Evolutionary conservation across 2,797 vertebrate species (phyloP), one percentile per base, ranked within the genome.

Genomic region (Neosilurus mollespiculum): DNA sequence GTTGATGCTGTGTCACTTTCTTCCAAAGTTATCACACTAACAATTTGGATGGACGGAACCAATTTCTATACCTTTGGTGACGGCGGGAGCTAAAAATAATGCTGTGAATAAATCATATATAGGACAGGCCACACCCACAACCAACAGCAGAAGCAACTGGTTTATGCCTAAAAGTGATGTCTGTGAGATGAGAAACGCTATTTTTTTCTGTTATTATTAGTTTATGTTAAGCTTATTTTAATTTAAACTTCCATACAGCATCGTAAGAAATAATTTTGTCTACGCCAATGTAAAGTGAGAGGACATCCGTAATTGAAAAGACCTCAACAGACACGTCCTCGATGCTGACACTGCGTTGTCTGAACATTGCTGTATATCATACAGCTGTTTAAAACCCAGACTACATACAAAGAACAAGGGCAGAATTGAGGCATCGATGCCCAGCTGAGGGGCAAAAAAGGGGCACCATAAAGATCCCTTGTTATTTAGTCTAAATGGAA

Each of bases 391-490:
- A 20, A 69, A 10, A 66, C 6, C 26, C 65, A 15, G 5, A 65
- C 24, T 62, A 7, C n/a, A 12, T 1, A 18, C 22, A 49, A 30
- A 30, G 64, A 86, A 86, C 82, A 86, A 86, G 82, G 77, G 80
- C 34, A 18, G 76, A 61, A 84, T 82, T 87, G 70, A 86, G 56
- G 62, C 70, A 59, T 80, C 34, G 75, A 64, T 73, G 69, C 70
- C 80, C 84, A 87, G 84, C 86, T 84, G 87, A 51, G 58, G 72
- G 62, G 14, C 59, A 51, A 75, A 37, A n/a, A 51, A 78, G 22
- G 37, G 7, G 37, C 20, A 62, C 64, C 54, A 84, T 85, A 66
- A 86, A 80, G 70, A 79, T 80, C 56, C 51, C 53, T 37, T 82
- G 81, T 81, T 71, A 75, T 62, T 34, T 49, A 49, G 12, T 59